These are phyloP conservation scores for Sclerodermus sp. DNA, from an alignment of 2,888 invertebrate species.

Conservation along the genomic window DNA sequence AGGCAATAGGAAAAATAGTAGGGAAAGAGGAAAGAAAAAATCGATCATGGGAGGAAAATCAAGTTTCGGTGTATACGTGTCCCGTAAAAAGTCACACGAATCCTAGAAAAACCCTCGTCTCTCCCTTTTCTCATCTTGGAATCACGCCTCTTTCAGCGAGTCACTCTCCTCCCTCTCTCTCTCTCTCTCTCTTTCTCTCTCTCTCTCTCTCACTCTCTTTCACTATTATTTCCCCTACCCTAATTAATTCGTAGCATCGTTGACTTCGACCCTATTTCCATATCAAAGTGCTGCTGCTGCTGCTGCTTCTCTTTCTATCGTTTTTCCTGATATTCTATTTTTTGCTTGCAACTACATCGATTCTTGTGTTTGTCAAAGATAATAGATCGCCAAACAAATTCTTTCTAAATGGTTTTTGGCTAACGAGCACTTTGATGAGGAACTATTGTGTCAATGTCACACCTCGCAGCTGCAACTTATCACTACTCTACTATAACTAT, in stretches of 20 bases:
- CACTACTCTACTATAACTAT: slow-evolving; percentile 58
- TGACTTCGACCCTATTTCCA: slow-evolving; percentile 22
- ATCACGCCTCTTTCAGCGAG: slow-evolving; percentile 29
- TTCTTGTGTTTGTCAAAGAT: no score
- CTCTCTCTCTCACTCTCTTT: no score
- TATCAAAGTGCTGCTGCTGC: background rate
- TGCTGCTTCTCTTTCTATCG: no score
- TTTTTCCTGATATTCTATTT: background rate
- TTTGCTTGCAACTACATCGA: no score
- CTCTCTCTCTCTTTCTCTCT: no score
- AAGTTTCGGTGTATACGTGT: slow-evolving; percentile 31
- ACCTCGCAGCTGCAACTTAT: slow-evolving; percentile 57
- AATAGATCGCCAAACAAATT: background rate
- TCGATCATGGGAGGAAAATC: slow-evolving; percentile 14
- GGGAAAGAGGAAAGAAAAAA: background rate
- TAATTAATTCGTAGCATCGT: slow-evolving; percentile 37
- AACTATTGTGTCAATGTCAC: slow-evolving; percentile 45
- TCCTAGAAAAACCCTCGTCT: background rate
- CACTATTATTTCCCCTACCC: slow-evolving; percentile 22
- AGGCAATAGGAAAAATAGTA: background rate
- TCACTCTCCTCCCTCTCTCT: slow-evolving; percentile 20
- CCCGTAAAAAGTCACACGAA: slow-evolving; percentile 6
- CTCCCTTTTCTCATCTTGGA: slow-evolving; percentile 19
- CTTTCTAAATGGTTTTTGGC: background rate
- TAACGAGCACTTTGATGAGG: slow-evolving; percentile 1